Conservation (phyloP, 2,888 invertebrate genomes). For the Laspeyria flexula region DNA sequence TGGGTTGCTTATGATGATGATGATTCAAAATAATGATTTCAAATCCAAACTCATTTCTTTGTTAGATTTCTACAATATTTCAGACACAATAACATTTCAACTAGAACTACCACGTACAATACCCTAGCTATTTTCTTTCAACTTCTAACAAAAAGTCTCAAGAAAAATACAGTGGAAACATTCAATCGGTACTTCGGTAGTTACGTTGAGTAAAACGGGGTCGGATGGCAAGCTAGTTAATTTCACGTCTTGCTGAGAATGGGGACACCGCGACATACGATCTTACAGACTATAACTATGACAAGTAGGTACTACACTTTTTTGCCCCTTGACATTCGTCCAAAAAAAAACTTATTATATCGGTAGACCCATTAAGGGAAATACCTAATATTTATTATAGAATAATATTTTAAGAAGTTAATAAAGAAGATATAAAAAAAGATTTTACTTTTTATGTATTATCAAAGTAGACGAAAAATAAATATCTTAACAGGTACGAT, state of each 20-base stretch:
- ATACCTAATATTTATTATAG: no score
- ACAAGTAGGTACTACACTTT: neutral
- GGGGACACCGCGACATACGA: constrained; percentile 18
- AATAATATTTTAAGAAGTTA: no score
- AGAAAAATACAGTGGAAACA: neutral
- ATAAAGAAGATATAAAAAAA: no score
- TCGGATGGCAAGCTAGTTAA: constrained; percentile 55
- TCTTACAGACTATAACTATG: constrained; percentile 7
- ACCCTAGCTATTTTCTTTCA: neutral
- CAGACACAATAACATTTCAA: no score
- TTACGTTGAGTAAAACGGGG: constrained; percentile 45
- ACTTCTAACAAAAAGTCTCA: constrained; percentile 3
- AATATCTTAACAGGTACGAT: no score
- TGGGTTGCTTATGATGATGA: no score
- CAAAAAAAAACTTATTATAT: neutral
- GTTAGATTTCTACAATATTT: no score
- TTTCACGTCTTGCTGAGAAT: constrained; percentile 47
- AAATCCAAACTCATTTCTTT: no score
- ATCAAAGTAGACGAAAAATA: no score
- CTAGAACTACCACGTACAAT: neutral
- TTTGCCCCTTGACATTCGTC: neutral
- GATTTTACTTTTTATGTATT: no score
- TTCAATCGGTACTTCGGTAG: constrained; percentile 9
- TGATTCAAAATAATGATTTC: no score
- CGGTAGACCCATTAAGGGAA: no score